Evolutionary conservation across 2,797 vertebrate genomes (phyloP), one percentile per base, ranked within the genome.

Genomic region (Paramormyrops hopkinsi): DNA sequence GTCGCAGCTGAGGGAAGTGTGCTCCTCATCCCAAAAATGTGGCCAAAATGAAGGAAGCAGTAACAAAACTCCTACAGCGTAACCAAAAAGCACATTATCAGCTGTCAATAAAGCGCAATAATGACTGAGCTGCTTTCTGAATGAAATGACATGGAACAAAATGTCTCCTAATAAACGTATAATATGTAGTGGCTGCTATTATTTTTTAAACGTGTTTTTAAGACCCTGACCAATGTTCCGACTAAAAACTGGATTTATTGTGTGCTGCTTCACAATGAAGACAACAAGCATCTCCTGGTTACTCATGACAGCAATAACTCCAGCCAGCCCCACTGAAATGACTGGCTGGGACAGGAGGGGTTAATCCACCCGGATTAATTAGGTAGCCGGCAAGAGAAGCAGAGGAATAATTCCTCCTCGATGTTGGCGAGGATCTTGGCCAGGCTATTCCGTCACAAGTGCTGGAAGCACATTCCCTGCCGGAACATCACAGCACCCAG

Each of bases 371-470:
- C 6, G 4, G 14, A 44, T 79, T 44, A 79, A 19, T 79, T 41
- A n/a, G 33, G 73, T 44, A 79, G 73, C 73, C 14, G 37, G 73
- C 22, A 65, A 11, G 59, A 25, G 59, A 65, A 65, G 59, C 22
- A 65, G 22, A 29, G 59, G 9, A 84, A 48, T 19, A 9, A n/a
- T 50, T 7, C 92, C 88, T 86, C 90, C 93, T 95, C 94, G 90
- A 95, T 92, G 91, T 94, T 91, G 89, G 92, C 90, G 91, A 89
- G 90, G 90, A 93, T 33, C 65, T 14, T 33, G 0, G 65, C 4
- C 29, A 14, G 1, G 29, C 11, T 14, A 17, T 94, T 95, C 94
- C 94, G 93, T 94, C 94, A 95, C 41, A 50, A 7, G 1, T 65
- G 87, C 89, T 91, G 88, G 88, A 14, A 90, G 89, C 37, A 87